Evolutionary conservation across 2,888 invertebrate genomes (phyloP), one percentile per base, ranked within the genome.

Genomic region (Punctoribates punctum): DNA sequence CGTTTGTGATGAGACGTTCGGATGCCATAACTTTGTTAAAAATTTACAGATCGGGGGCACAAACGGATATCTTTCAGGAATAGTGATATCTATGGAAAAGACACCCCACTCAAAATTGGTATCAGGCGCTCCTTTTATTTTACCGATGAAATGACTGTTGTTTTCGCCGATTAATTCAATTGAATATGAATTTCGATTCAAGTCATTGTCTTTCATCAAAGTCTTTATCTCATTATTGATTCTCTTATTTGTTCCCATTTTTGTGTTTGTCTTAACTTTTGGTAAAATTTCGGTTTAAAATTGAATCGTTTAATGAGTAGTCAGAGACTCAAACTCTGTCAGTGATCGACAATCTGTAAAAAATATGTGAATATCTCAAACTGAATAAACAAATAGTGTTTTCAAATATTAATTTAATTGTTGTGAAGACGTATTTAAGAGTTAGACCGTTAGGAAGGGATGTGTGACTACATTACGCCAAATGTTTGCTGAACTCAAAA

Each of bases 1-100:
- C 0, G 99, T 99, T 20, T 96, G 97, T 20, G 97, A 97, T 74
- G 97, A 97, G 82, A 99, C 96, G 86, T 99, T 99, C 75, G 99
- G 99, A 86, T 99, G 99, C 99, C 99, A 99, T 84, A 99, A 96
- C 87, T 92, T 94, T 79, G 98, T 99, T 81, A 92, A 88, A 87
- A 99, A 99, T 80, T 93, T 90, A 79, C 98, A 97, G 90, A 96
- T 97, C 73, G 99, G 99, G 79, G 99, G 99, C 87, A 96, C 96
- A 84, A 99, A 99, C 20, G 99, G 99, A 87, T 99, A 99, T 62
- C 96, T 95, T 85, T 98, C 97, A 82, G 99, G 98, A 80, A 99
- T n/a, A n/a, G n/a, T n/a, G n/a, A n/a, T n/a, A n/a, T n/a, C n/a
- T n/a, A n/a, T n/a, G n/a, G n/a, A n/a, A n/a, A n/a, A n/a, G n/a